Base-by-base conservation (phyloP, 1,140 invertebrate genomes). In the Polyergus mexicanus region DNA sequence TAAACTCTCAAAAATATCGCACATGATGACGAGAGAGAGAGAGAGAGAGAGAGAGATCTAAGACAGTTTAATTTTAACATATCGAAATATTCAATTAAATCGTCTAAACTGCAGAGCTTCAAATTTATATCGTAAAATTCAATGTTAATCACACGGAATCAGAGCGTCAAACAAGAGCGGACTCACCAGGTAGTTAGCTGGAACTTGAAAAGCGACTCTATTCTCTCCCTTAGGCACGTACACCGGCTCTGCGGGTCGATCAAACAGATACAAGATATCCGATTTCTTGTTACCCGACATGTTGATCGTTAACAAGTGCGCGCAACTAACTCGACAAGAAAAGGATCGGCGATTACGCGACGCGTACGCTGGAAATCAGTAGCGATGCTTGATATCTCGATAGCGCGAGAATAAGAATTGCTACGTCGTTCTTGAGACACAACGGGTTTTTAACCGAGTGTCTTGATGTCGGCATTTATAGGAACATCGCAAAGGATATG, bases 171-270 rank as follows among this genome's bases (percentile, higher is more conserved):
- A 5, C 28, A 60, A n/a, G 51, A 80, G 80, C 1, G 22, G 32
- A 91, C 94, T 94, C 90, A 96, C 95, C 94, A 96, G 89, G 87
- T 96, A 96, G 75, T 90, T 91, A n/a, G 95, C 84, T 2, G 97
- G 97, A 28, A 97, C 93, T 77, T 96, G 95, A 88, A 97, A 97
- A 0, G 95, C 95, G 1, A 95, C 93, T 68, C 95, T 96, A 44
- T 96, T 95, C 19, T 96, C 92, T 56, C 96, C 96, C 93, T 97
- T 97, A 0, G 96, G 95, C 22, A 97, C 96, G 89, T 97, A 97
- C 7, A 96, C 94, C 2, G 97, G 97, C 93, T 98, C 97, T 25
- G 96, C 95, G 6, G 97, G 97, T 11, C 97, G 96, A 92, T 98
- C 97, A 94, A 97, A 98, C 51, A 98, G 95, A 83, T 96, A 95